Conservation (phyloP, 2,113 vertebrate species). For the Sinocyclocheilus anshuiensis region DNA sequence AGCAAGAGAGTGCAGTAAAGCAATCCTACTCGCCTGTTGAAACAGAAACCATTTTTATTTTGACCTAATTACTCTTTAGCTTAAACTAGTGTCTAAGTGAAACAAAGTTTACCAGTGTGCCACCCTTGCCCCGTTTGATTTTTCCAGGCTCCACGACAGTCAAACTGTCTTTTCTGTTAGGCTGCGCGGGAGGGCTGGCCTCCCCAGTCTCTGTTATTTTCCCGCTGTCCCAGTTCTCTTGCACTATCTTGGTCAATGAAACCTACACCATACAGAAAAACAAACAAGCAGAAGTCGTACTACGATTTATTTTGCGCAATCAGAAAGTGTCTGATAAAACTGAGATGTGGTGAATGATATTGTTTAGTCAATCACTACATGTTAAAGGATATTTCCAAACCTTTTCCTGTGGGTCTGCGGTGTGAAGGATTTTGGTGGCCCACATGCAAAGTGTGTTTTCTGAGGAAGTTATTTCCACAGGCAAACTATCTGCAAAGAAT, state of each 20-base stretch:
- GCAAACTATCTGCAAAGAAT: conserved; percentile 22
- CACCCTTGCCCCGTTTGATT: conserved; percentile 73
- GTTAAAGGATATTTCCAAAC: conserved; percentile 46
- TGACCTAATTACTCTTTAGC: neutral
- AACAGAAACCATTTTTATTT: conserved; percentile 10
- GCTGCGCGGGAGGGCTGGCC: conserved; percentile 61
- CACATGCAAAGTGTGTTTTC: conserved; percentile 67
- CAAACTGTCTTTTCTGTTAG: conserved; percentile 64
- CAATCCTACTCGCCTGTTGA: conserved; percentile 68
- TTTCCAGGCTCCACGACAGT: conserved; percentile 67
- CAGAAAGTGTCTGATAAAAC: neutral
- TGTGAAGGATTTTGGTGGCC: conserved; percentile 69
- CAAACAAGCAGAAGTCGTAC: neutral
- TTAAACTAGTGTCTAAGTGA: neutral
- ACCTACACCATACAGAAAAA: conserved; percentile 56
- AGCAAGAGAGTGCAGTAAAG: conserved; percentile 70
- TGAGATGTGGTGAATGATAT: neutral
- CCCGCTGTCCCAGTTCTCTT: conserved; percentile 63
- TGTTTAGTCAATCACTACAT: neutral
- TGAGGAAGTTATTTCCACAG: conserved; percentile 35
- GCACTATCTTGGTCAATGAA: conserved; percentile 64
- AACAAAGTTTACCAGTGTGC: conserved; percentile 65
- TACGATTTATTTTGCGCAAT: neutral
- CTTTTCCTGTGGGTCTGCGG: conserved; percentile 70
- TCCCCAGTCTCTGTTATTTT: conserved; percentile 66